Percentiles rank a stretch among this genome's conserved stretches.
Evolutionary conservation across 2,888 invertebrate genomes (phyloP).

Genomic region (Schizaphis graminum): DNA sequence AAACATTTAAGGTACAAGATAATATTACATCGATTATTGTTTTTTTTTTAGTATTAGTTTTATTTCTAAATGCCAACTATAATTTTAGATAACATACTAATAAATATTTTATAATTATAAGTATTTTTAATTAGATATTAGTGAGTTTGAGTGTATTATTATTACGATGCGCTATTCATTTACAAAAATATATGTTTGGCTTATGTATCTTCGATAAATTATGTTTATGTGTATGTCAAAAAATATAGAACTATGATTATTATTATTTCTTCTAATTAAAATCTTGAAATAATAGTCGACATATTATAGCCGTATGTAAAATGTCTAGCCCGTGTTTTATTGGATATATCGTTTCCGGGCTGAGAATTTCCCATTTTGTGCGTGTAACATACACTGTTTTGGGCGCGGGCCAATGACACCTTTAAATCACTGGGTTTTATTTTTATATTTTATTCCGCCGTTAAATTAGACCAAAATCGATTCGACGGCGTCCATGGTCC

Average conservation of each 20-base stretch:
- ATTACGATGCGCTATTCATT: constrained; percentile 2
- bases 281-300: constrained; percentile 44
- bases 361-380: constrained; percentile 46
- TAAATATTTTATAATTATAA: neutral
- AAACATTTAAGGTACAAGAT: neutral
- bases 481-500: constrained; percentile 40
- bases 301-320: neutral
- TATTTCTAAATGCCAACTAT: neutral
- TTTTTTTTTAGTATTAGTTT: neutral
- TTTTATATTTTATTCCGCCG: constrained; percentile 61
- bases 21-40: neutral
- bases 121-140: neutral
- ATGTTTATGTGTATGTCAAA: constrained; percentile 20
- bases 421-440: constrained; percentile 64
- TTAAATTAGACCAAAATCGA: constrained; percentile 64
- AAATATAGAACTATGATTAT: neutral
- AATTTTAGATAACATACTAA: neutral
- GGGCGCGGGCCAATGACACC: constrained; percentile 62
- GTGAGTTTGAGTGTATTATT: constrained; percentile 17
- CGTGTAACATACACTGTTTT: constrained; percentile 57
- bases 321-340: constrained; percentile 47
- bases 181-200: neutral
- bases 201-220: neutral
- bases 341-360: constrained; percentile 64
- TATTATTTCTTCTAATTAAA: constrained; percentile 43